These are phyloP conservation scores for Trichopoda pennipes DNA, from an alignment of 2,888 invertebrate species.

Conservation along the genomic window DNA sequence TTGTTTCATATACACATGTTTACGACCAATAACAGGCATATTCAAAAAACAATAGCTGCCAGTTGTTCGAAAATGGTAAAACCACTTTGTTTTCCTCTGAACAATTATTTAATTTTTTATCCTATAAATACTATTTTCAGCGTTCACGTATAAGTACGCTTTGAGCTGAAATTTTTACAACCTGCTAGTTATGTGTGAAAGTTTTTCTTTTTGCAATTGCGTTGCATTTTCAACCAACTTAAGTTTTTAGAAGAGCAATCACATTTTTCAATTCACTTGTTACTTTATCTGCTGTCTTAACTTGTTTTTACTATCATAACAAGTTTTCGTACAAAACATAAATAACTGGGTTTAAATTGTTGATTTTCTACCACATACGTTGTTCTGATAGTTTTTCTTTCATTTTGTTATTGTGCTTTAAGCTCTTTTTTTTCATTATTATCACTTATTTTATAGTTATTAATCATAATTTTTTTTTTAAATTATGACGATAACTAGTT, in stretches of 20 bases:
- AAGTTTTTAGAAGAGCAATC: slow-evolving; percentile 38
- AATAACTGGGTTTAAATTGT: slow-evolving; percentile 43
- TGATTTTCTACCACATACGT: slow-evolving; percentile 14
- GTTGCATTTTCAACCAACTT: slow-evolving; percentile 36
- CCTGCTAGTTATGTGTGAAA: slow-evolving; percentile 13
- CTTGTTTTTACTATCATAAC: slow-evolving; percentile 21
- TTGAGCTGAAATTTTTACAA: slow-evolving; percentile 3
- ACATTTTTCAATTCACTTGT: slow-evolving; percentile 31
- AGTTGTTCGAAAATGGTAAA: too few relatives aligned
- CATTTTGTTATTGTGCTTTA: too few relatives aligned
- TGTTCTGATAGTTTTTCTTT: too few relatives aligned
- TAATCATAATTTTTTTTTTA: slow-evolving; percentile 22
- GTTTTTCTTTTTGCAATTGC: neutral
- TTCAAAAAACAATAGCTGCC: neutral
- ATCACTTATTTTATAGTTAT: slow-evolving; percentile 26
- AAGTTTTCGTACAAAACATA: slow-evolving; percentile 50
- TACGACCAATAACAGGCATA: too few relatives aligned
- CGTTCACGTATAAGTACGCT: neutral
- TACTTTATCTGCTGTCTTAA: slow-evolving; percentile 6
- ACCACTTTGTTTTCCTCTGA: too few relatives aligned
- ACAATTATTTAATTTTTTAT: slow-evolving; percentile 3
- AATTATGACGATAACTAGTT: neutral
- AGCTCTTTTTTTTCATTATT: neutral
- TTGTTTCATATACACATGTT: too few relatives aligned
- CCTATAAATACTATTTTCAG: neutral